These are phyloP conservation scores for Anoplolepis gracilipes DNA, from an alignment of 1,140 invertebrate species.

Conservation along the genomic window DNA sequence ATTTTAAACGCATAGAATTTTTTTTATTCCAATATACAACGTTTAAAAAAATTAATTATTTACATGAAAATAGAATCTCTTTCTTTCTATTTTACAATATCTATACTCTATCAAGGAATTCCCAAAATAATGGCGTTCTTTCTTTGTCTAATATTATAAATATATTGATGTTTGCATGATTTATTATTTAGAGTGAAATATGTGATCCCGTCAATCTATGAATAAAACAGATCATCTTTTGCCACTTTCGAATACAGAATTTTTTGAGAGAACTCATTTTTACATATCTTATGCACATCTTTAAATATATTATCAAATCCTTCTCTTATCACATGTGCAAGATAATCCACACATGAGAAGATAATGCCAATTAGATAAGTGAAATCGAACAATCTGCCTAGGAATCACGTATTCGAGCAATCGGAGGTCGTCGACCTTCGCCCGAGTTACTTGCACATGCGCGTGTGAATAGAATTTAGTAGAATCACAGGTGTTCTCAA, in stretches of 20 bases:
- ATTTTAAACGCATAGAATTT: background rate
- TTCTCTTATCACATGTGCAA: background rate
- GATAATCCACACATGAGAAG: background rate
- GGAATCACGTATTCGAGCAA: background rate
- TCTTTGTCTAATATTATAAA: background rate
- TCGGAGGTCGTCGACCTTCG: background rate
- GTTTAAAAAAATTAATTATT: too few species aligned
- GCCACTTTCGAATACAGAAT: background rate
- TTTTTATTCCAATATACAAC: background rate
- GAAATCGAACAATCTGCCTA: background rate
- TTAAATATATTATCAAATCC: constrained; percentile 1
- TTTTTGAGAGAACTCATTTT: background rate
- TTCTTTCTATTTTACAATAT: background rate
- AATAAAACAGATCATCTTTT: background rate
- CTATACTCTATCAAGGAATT: too few species aligned
- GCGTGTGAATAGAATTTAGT: background rate
- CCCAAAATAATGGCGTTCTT: too few species aligned
- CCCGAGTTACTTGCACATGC: background rate
- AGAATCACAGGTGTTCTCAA: background rate
- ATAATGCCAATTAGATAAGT: constrained; percentile 4
- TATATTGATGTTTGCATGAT: background rate
- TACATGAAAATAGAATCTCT: background rate
- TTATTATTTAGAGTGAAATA: constrained; percentile 14
- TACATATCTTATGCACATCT: background rate
- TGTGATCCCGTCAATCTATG: background rate